Base-by-base conservation (phyloP, 2,797 vertebrate species). In the Euthynnus affinis region DNA sequence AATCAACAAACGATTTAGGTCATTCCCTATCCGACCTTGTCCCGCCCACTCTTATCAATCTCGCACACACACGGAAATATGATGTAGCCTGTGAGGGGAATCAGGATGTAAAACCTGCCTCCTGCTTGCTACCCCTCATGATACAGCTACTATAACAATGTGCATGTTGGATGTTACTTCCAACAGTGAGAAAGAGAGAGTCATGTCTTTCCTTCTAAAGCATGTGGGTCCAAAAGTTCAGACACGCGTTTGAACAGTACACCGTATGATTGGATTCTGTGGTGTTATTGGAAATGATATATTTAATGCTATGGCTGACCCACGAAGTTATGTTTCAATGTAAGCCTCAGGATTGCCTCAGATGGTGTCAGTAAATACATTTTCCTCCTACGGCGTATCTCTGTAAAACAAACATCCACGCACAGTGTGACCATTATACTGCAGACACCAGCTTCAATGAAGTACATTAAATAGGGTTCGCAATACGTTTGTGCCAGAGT, bases 1-100 rank as follows among this genome's bases (percentile, higher is more conserved):
- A 93, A 94, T 94, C 92, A 92, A 85, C 76, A 83, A 75, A 83
- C 73, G 37, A 89, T 91, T 89, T 78, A 75, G 78, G 88, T 89
- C 89, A 83, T 81, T 81, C 52, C 67, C 82, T 76, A 37, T 80
- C 70, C 72, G 60, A 88, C 79, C 85, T 87, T 81, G 84, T 80
- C 74, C 88, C 83, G 10, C 87, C 91, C 74, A 67, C 74, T 74
- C 53, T 78, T 92, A 91, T 92, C 83, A 87, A 84, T 86, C 86
- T 83, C 48, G 73, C 80, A 71, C 76, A 82, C 60, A 73, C 62
- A 62, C 1, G 12, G 60, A 81, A 80, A 77, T 59, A 12, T 22
- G 78, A 78, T 80, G 63, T 68, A 37, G 40, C 51, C 57, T 25
- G 5, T 59, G 53, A 63, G 61, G 48, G 58, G 64, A 61, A 65